These are phyloP conservation scores for Pica pica DNA, from an alignment of 2,113 vertebrate species.

Conservation along the genomic window DNA sequence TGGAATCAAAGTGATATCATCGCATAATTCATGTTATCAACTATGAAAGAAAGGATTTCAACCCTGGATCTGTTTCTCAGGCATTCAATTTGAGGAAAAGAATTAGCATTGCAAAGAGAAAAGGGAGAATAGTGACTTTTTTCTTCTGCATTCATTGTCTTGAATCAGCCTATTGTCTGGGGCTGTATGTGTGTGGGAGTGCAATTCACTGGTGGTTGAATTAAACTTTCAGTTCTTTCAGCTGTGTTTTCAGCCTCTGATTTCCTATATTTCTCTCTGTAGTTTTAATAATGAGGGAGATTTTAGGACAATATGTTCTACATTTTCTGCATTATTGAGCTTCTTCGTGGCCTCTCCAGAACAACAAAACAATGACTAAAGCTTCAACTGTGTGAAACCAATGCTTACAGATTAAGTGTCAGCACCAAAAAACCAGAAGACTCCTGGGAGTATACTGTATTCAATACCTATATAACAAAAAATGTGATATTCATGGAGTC, in stretches of 20 bases:
- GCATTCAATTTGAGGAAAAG: constrained; percentile 27
- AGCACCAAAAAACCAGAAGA: neutral
- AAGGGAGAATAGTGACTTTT: constrained; percentile 73
- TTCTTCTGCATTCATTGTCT: constrained; percentile 76
- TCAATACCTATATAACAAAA: neutral
- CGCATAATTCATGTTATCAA: constrained; percentile 7
- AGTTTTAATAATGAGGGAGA: constrained; percentile 29
- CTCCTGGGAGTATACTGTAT: neutral
- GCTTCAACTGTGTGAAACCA: neutral
- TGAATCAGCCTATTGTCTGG: constrained; percentile 84
- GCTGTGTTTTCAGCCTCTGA: constrained; percentile 73
- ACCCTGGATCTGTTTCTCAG: constrained; percentile 30
- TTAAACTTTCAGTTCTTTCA: constrained; percentile 74
- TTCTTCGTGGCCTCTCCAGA: neutral
- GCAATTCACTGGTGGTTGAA: constrained; percentile 60
- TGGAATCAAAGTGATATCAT: constrained; percentile 38
- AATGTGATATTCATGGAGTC: neutral
- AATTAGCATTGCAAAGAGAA: constrained; percentile 84
- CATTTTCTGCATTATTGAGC: constrained; percentile 7
- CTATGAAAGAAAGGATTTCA: constrained; percentile 18
- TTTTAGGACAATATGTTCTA: constrained; percentile 20
- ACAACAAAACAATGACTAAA: neutral
- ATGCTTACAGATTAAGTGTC: neutral
- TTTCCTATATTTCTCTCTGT: constrained; percentile 72
- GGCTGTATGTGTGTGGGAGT: constrained; percentile 67